These are phyloP conservation scores for Coracias cyanogaster DNA, from an alignment of 2,797 vertebrate genomes.

Conservation along the genomic window DNA sequence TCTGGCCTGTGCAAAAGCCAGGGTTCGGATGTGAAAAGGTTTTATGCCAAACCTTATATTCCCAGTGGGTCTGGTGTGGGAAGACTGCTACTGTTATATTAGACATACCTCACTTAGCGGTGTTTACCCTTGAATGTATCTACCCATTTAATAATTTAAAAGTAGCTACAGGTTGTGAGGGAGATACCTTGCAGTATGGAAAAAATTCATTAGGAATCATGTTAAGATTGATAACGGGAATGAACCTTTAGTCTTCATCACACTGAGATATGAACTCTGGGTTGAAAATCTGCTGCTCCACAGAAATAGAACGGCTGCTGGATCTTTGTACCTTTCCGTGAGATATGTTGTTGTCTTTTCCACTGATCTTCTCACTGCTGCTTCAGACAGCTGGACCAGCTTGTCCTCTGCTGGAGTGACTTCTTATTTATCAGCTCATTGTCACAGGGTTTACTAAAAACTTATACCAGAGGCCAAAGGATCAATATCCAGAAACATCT, in stretches of 20 bases:
- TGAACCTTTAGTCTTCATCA: not conserved
- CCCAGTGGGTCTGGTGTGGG: not conserved
- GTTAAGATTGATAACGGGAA: not conserved
- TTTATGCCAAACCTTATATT: not conserved
- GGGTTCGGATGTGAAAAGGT: not conserved
- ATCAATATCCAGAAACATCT: not conserved
- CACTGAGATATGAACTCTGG: not conserved
- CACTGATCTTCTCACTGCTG: not conserved
- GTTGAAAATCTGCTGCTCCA: not conserved
- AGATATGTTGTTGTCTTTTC: not conserved
- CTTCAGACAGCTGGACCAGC: not conserved
- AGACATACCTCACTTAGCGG: not conserved
- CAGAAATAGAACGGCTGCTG: not conserved
- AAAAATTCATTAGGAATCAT: not conserved
- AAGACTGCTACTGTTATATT: not conserved
- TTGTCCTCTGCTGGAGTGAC: not conserved
- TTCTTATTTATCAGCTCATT: not conserved
- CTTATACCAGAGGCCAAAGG: not conserved
- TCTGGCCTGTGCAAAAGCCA: not conserved
- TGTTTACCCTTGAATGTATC: not conserved
- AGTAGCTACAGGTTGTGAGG: not conserved
- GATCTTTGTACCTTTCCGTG: not conserved
- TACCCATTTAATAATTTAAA: not conserved
- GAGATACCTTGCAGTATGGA: not conserved
- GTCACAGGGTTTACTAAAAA: not conserved